Conservation (phyloP, 2,113 vertebrate species). For the Corvus cornix region DNA sequence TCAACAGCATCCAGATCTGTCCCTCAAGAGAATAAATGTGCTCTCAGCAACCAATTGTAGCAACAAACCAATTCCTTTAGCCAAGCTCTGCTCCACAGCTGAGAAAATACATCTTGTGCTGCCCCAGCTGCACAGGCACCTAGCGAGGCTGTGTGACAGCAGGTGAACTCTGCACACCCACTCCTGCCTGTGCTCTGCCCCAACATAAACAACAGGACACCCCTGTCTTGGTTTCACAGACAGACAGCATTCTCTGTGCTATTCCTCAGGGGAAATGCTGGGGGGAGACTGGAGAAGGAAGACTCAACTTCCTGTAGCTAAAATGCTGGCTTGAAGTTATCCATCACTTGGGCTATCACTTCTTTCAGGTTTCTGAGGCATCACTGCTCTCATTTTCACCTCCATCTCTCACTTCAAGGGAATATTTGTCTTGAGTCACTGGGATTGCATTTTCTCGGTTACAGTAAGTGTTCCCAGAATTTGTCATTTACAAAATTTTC, state of each 20-base stretch:
- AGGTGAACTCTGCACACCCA: not conserved
- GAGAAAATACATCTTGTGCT: not conserved
- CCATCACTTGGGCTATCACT: not conserved
- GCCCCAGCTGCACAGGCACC: not conserved
- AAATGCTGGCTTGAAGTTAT: not conserved
- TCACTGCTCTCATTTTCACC: not conserved
- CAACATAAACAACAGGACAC: not conserved
- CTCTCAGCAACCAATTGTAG: not conserved
- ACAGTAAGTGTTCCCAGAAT: not conserved
- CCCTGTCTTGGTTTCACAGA: not conserved
- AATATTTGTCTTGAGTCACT: not conserved
- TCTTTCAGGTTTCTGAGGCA: not conserved
- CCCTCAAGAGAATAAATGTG: not conserved
- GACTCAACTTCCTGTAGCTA: not conserved
- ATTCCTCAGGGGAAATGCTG: not conserved
- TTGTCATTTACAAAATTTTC: not conserved
- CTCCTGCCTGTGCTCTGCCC: not conserved
- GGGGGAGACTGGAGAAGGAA: not conserved
- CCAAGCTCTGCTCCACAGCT: not conserved
- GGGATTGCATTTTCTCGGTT: not conserved
- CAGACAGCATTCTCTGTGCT: not conserved
- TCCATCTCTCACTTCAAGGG: not conserved
- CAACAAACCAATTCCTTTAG: constrained; percentile 10
- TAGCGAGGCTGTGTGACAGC: not conserved
- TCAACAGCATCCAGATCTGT: not conserved